Conservation (phyloP, 2,888 invertebrate species). For the Pheosia tremula region DNA sequence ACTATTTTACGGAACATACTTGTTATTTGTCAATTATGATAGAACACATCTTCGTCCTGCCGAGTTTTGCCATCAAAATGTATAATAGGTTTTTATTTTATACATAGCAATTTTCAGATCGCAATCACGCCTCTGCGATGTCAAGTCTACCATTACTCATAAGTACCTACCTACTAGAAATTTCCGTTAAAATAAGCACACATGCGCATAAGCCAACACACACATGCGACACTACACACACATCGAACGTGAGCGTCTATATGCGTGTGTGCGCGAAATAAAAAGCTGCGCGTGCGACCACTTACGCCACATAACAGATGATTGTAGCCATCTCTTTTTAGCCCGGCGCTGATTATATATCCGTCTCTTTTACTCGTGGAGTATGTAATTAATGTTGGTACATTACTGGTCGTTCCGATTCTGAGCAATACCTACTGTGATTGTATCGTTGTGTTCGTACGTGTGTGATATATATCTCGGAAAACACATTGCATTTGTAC, state of each 20-base stretch:
- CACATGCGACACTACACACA: constrained; percentile 21
- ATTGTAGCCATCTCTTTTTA: constrained; percentile 42
- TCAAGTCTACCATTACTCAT: constrained; percentile 61
- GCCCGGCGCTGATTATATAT: constrained; percentile 14
- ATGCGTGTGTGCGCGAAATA: constrained; percentile 53
- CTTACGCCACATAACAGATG: constrained; percentile 63
- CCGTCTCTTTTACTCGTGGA: constrained; percentile 40
- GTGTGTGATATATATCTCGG: constrained; percentile 30
- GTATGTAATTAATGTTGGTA: constrained; percentile 59
- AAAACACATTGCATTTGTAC: constrained; percentile 12
- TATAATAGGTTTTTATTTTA: not conserved
- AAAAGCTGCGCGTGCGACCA: constrained; percentile 67
- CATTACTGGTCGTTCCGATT: constrained; percentile 54
- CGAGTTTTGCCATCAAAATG: not conserved
- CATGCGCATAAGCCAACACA: constrained; percentile 28
- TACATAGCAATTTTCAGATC: constrained; percentile 46
- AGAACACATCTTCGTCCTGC: too few species aligned
- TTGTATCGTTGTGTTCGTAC: constrained; percentile 33
- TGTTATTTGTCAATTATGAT: too few species aligned
- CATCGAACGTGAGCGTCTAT: constrained; percentile 22
- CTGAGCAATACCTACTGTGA: constrained; percentile 40
- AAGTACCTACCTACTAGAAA: constrained; percentile 56
- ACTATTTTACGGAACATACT: too few species aligned
- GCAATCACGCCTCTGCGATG: constrained; percentile 50
- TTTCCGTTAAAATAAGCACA: constrained; percentile 61